These are phyloP conservation scores for Harpalus rufipes DNA, from an alignment of 2,888 invertebrate genomes.

Conservation along the genomic window DNA sequence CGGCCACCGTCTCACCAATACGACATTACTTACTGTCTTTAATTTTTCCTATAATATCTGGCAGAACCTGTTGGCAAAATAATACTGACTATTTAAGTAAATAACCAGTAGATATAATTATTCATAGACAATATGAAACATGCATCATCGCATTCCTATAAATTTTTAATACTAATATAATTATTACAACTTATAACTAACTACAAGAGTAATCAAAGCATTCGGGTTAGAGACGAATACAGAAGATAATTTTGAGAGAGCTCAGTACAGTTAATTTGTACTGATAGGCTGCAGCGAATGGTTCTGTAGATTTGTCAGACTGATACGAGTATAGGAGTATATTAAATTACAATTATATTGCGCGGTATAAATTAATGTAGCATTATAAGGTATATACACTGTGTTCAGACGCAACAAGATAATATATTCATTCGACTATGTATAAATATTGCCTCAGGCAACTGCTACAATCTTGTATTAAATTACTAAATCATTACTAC, in stretches of 20 bases:
- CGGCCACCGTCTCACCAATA: too few species aligned
- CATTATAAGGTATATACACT: not conserved
- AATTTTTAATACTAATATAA: too few species aligned
- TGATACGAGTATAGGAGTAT: not conserved
- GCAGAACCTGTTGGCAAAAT: too few species aligned
- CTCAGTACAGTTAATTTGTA: not conserved
- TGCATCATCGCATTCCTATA: too few species aligned
- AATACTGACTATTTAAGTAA: too few species aligned
- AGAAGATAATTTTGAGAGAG: not conserved
- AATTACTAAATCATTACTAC: not conserved
- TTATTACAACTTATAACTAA: too few species aligned
- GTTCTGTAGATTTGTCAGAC: not conserved
- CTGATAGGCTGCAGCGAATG: not conserved
- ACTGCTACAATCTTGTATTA: not conserved
- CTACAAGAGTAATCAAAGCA: too few species aligned
- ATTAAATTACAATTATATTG: not conserved
- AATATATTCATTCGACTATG: not conserved
- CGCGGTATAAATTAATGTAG: not conserved
- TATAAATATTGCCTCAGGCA: not conserved
- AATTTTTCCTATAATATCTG: too few species aligned
- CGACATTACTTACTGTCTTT: too few species aligned
- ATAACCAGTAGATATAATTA: too few species aligned
- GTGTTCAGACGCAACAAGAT: not conserved
- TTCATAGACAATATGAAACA: too few species aligned
- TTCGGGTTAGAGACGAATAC: too few species aligned